Conservation (phyloP, 2,888 invertebrate species). For the Ochropleura leucogaster region DNA sequence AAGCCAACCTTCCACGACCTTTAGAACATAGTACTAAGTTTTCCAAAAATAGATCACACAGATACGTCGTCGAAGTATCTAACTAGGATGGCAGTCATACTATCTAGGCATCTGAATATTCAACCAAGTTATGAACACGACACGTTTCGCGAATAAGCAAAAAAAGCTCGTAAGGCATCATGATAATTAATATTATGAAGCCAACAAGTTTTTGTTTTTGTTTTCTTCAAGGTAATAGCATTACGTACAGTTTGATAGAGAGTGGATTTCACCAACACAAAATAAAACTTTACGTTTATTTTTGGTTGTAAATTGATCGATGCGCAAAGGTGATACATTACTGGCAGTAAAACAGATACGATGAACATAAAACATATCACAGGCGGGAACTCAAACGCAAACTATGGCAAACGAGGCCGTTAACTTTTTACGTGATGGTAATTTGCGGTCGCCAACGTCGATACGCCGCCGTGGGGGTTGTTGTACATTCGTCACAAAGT, state of each 20-base stretch:
- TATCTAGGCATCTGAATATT: background rate
- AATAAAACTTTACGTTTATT: slow-evolving; percentile 12
- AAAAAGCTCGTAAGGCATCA: no score
- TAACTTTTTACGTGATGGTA: slow-evolving; percentile 59
- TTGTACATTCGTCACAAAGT: no score
- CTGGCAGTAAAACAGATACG: slow-evolving; percentile 51
- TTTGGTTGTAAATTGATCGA: slow-evolving; percentile 32
- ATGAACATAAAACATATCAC: slow-evolving; percentile 48
- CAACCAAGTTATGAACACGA: slow-evolving; percentile 9
- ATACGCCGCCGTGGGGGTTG: no score
- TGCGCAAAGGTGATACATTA: slow-evolving; percentile 38
- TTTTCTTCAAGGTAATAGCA: background rate
- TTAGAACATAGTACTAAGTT: background rate
- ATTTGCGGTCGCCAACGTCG: slow-evolving; percentile 36
- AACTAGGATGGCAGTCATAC: background rate
- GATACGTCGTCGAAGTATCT: background rate
- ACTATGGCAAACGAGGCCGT: slow-evolving; percentile 50
- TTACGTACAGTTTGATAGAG: background rate
- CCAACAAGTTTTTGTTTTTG: background rate
- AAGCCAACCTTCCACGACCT: background rate
- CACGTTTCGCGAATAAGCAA: slow-evolving; percentile 1
- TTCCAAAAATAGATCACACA: background rate
- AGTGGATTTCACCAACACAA: background rate
- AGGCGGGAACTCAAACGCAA: slow-evolving; percentile 35
- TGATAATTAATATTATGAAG: background rate